A percentile compares a stretch with the other conserved stretches of the same genome.
These are phyloP conservation scores for Acropternis orthonyx DNA, from an alignment of 2,797 vertebrate genomes.

Conservation along the genomic window DNA sequence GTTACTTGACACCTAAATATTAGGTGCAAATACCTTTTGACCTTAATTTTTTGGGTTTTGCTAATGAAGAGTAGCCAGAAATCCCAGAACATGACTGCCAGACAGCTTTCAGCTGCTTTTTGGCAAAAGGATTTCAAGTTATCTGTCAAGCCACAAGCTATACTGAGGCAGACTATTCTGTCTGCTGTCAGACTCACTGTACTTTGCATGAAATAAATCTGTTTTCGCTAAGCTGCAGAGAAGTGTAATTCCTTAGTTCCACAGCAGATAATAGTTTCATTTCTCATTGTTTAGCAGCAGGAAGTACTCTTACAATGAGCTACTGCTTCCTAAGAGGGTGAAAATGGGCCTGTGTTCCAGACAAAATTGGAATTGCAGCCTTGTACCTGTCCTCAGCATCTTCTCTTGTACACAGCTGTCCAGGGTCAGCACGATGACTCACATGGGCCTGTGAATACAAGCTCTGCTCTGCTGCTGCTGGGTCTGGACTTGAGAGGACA, in stretches of 20 bases:
- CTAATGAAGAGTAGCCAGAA: neutral
- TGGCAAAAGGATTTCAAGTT: neutral
- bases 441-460: accelerated
- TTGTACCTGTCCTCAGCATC: neutral
- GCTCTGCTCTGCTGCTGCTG: neutral
- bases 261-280: neutral
- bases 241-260: neutral
- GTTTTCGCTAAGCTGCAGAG: neutral
- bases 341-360: neutral
- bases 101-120: neutral
- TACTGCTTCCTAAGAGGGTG: neutral
- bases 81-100: neutral
- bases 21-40: neutral
- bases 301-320: neutral
- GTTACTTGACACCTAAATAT: neutral
- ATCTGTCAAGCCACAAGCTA: neutral
- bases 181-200: neutral
- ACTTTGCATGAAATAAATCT: neutral
- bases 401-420: neutral
- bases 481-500: neutral
- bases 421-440: neutral
- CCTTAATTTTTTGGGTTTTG: neutral
- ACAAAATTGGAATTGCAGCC: neutral
- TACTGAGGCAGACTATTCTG: neutral
- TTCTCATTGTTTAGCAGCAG: neutral